phyloP scores from a whole-genome alignment of 2,888 invertebrate species.

The Cabera pusaria region DNA sequence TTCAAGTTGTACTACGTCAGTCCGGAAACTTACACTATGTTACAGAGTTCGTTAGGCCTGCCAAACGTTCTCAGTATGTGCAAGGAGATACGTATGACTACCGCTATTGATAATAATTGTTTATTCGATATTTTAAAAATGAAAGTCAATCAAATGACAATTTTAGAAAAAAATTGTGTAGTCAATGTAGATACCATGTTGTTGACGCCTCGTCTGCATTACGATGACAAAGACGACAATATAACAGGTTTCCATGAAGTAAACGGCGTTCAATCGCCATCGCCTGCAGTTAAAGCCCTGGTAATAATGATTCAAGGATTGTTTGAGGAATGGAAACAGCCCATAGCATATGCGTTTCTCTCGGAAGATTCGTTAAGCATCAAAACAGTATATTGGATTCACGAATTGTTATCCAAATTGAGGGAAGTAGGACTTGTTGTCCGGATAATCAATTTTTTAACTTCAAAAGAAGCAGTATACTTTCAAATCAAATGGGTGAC shows the following conservation, averaged over 20 bases:
- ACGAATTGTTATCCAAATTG: slow-evolving; percentile 31
- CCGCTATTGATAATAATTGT: slow-evolving; percentile 27
- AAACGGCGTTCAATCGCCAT: slow-evolving; percentile 27
- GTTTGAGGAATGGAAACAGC: slow-evolving; percentile 33
- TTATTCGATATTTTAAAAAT: slow-evolving; percentile 27
- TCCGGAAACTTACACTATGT: slow-evolving; percentile 23
- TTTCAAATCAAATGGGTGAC: slow-evolving; percentile 7
- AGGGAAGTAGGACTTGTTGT: slow-evolving; percentile 32
- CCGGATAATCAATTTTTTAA: slow-evolving; percentile 12
- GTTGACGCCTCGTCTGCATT: slow-evolving; percentile 31
- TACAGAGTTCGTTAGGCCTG: slow-evolving; percentile 20
- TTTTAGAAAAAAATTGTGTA: slow-evolving; percentile 29
- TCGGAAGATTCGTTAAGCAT: slow-evolving; percentile 26
- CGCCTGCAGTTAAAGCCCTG: slow-evolving; percentile 32
- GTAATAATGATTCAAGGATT: slow-evolving; percentile 33
- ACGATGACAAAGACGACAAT: slow-evolving; percentile 31
- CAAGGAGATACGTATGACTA: slow-evolving; percentile 24
- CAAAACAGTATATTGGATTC: slow-evolving; percentile 29
- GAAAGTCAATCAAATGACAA: slow-evolving; percentile 32
- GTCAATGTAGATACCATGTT: slow-evolving; percentile 27
- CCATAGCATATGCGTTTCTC: slow-evolving; percentile 32
- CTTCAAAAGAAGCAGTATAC: slow-evolving; percentile 5
- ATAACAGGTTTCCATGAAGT: slow-evolving; percentile 37
- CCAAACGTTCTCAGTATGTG: slow-evolving; percentile 20
- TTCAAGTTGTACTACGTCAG: slow-evolving; percentile 28